phyloP scores from a whole-genome alignment of 2,888 invertebrate genomes.

The Chrysotoxum bicinctum region DNA sequence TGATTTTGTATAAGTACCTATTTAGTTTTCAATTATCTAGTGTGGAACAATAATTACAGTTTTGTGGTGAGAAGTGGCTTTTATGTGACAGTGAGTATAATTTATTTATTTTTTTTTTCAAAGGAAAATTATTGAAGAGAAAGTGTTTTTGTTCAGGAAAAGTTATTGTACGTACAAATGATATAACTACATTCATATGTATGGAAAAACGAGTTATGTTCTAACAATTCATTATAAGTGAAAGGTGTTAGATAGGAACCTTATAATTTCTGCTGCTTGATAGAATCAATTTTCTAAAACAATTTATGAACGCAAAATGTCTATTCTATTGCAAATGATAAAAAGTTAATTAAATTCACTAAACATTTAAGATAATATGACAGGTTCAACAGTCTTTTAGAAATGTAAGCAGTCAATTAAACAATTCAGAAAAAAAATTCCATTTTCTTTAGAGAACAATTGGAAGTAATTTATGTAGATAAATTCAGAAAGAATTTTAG shows the following conservation, averaged over 20 bases:
- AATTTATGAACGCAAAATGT: neutral
- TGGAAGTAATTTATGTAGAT: too few relatives aligned
- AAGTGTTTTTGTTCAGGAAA: constrained; percentile 16
- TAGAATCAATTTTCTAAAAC: neutral
- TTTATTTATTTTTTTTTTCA: neutral
- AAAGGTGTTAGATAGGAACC: neutral
- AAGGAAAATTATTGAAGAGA: constrained; percentile 2
- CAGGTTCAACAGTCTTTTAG: too few relatives aligned
- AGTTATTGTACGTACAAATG: too few relatives aligned
- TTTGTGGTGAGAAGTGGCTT: constrained; percentile 1
- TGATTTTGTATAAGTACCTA: neutral
- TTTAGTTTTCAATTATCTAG: neutral
- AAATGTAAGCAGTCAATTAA: too few relatives aligned
- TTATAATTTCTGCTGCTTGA: neutral
- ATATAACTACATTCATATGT: too few relatives aligned
- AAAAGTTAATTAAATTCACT: neutral
- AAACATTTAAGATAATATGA: neutral
- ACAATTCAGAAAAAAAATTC: too few relatives aligned
- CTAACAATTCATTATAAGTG: neutral
- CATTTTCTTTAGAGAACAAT: too few relatives aligned
- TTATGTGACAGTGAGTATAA: neutral
- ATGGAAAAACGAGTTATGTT: neutral
- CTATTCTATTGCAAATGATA: neutral
- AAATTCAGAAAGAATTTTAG: too few relatives aligned
- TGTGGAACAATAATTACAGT: neutral